A percentile compares a stretch with the other conserved stretches of the same genome.
These are phyloP conservation scores for Agrotis segetum DNA, from an alignment of 2,888 invertebrate species.

Conservation along the genomic window DNA sequence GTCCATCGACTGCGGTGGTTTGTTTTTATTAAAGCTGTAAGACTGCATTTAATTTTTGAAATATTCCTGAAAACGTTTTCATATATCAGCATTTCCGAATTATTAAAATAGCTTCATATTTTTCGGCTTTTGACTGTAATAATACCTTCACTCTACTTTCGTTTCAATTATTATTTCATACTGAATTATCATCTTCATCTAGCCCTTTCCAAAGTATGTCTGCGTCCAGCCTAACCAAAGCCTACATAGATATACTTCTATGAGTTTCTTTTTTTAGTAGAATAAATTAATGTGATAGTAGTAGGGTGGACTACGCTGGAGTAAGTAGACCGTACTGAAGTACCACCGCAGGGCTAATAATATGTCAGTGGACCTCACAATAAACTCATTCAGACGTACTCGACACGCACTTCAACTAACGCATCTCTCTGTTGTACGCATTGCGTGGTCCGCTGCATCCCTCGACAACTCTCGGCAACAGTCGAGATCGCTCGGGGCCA, in stretches of 20 bases:
- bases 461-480: constrained; percentile 10
- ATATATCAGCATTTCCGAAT: too few relatives aligned
- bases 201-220: too few relatives aligned
- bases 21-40: neutral
- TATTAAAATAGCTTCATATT: neutral
- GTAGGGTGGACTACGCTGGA: neutral
- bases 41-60: neutral
- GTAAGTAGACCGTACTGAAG: neutral
- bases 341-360: neutral
- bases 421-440: constrained; percentile 13
- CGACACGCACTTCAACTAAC: constrained; percentile 25
- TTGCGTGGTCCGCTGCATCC: constrained; percentile 30
- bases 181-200: too few relatives aligned
- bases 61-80: neutral
- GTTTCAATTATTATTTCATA: neutral
- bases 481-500: constrained; percentile 22
- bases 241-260: neutral
- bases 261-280: neutral
- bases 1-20: neutral
- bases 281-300: neutral
- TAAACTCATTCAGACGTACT: constrained; percentile 19
- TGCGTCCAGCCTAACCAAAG: too few relatives aligned
- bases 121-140: neutral
- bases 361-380: neutral
- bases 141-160: neutral